Base-by-base conservation (phyloP, 2,888 invertebrate genomes). In the Drosophila fungiperda region DNA sequence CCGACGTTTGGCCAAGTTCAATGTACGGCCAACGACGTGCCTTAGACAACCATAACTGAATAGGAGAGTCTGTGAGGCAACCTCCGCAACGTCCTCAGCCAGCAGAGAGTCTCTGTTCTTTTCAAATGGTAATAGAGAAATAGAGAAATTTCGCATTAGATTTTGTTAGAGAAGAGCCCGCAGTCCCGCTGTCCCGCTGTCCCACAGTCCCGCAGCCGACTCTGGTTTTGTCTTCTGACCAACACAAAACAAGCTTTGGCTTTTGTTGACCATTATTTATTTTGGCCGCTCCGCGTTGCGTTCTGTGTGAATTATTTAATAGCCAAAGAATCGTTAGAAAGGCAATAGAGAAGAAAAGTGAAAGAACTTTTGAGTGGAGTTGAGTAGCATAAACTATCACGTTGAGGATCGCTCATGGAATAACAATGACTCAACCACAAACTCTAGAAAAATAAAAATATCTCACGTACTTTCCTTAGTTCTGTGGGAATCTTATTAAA, bases 61-160 rank as follows among this genome's bases (percentile, higher is more conserved):
- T 61, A 68, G 65, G n/a, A 68, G 60, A 70, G 61, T 66, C 59
- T 55, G 58, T 36, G 32, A 32, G 58, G 26, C 76, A 63, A 42
- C 20, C 57, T 32, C 58, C 65, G 53, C 73, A 57, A 59, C 60
- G 33, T 36, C 49, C 23, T 45, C 45, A 57, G 17, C 42, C 20
- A 38, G 36, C 55, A 15, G 33, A 35, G 23, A 50, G 45, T 58
- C 35, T 23, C 36, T 36, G 61, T 52, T 48, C 77, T 80, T 48
- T 80, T 80, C 72, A 53, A 78, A 80, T 64, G 71, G 82, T 59
- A 83, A 83, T 80, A 85, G 83, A 82, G 50, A 72, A 83, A 89
- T 89, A 89, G 90, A 89, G 88, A 89, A 91, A 87, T 87, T 86
- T 82, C 76, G 79, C 89, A 91, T 89, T 91, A 91, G 90, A 89